Evolutionary conservation across 2,113 vertebrate genomes (phyloP), one percentile per base, ranked within the genome.

Genomic region (Micronycteris hirsuta): DNA sequence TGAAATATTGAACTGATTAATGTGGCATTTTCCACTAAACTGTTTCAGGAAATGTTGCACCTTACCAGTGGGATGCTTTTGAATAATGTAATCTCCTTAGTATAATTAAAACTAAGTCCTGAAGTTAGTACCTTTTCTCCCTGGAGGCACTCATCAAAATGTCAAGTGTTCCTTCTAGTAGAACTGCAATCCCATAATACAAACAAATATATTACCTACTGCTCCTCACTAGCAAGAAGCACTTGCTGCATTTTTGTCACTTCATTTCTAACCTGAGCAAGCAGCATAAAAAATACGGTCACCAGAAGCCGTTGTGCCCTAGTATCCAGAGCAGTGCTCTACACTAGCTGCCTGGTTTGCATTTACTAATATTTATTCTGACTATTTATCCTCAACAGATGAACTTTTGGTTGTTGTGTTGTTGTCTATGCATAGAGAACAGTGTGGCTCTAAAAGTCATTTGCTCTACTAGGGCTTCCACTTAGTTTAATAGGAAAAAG

Each of bases 21-120:
- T 97, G 94, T 98, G 97, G 97, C 97, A 98, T 98, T 98, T 98
- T 98, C 97, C 96, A 96, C 84, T 96, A 97, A 98, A 98, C 95
- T 96, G 94, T 98, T 97, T 98, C 97, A 98, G 98, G 97, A 98
- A 98, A 98, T 97, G 92, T 95, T 98, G 94, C 86, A 97, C 86
- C 97, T 98, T 98, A 98, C 97, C 97, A 97, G 97, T 98, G 96
- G 97, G 97, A 97, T 97, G 95, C 91, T 98, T 98, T 97, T 98
- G 97, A 98, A 98, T 98, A 98, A 98, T 97, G 97, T 97, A 98
- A 97, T 98, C 97, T 98, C 97, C 95, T 97, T 96, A 97, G 94
- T 97, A 97, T 98, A 98, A 98, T 98, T 98, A 98, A 98, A 98
- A 98, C 94, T 98, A 95, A 83, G 49, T 98, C 98, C 96, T 98